Percentiles rank a stretch among this genome's conserved stretches.
Conservation (phyloP, 2,113 vertebrate species). For the Anser cygnoides region DNA sequence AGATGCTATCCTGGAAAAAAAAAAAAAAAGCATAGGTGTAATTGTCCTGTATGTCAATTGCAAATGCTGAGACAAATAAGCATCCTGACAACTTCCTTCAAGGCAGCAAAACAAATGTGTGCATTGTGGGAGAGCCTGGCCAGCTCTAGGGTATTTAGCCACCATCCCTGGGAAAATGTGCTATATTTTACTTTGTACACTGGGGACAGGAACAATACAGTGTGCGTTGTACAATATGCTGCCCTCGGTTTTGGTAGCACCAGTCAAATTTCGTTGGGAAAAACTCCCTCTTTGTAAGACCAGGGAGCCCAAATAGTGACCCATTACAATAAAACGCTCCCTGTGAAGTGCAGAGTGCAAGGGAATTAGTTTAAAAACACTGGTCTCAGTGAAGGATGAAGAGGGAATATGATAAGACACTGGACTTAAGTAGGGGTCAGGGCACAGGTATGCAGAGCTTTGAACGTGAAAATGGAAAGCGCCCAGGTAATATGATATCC, state of each 20-base stretch:
- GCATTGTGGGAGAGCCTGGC: background rate
- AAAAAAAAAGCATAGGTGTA: background rate
- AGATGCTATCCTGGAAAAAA: background rate
- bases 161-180: background rate
- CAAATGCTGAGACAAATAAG: background rate
- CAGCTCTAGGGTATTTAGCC: background rate
- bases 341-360: rapidly evolving
- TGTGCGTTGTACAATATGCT: background rate
- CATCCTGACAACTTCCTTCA: background rate
- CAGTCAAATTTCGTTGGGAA: background rate
- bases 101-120: background rate
- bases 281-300: background rate
- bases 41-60: background rate
- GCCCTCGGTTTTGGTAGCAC: background rate
- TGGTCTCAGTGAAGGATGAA: background rate
- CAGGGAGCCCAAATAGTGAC: background rate
- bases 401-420: conserved; percentile 52
- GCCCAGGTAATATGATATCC: background rate
- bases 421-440: conserved; percentile 43
- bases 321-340: background rate
- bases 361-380: background rate
- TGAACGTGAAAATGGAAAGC: conserved; percentile 44
- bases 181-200: background rate
- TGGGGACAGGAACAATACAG: background rate
- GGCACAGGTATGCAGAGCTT: conserved; percentile 62